Evolutionary conservation across 2,888 invertebrate species (phyloP).

Genomic region (Schizotus pectinicornis): DNA sequence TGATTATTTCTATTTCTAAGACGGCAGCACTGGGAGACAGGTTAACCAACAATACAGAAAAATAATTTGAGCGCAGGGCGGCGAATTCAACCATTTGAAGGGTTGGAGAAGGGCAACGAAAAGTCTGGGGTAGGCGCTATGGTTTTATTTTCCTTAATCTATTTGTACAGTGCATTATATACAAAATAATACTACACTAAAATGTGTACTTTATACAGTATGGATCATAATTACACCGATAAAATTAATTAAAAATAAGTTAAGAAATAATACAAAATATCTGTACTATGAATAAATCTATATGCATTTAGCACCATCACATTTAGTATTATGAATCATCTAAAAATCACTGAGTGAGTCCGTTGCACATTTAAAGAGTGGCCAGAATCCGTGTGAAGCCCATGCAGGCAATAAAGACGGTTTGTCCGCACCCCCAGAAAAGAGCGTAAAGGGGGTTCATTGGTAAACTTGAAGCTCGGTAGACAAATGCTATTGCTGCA

Average conservation of each 20-base stretch:
- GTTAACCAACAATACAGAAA: too few species aligned
- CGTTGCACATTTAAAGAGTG: conserved; percentile 59
- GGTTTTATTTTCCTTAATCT: conserved; percentile 35
- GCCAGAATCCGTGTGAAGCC: conserved; percentile 94
- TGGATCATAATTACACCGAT: conserved; percentile 29
- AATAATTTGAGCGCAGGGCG: too few species aligned
- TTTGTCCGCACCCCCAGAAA: conserved; percentile 95
- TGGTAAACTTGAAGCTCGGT: conserved; percentile 84
- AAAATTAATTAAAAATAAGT: conserved; percentile 34
- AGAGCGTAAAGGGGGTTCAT: conserved; percentile 93
- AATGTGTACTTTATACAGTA: conserved; percentile 38
- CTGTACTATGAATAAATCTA: conserved; percentile 36
- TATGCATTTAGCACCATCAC: conserved; percentile 56
- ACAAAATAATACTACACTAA: conserved; percentile 50
- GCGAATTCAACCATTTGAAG: too few species aligned
- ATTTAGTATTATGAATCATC: conserved; percentile 44
- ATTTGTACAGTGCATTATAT: conserved; percentile 54
- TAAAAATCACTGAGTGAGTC: conserved; percentile 9
- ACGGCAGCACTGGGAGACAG: too few species aligned
- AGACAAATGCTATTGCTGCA: conserved; percentile 93
- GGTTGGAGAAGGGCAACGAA: background rate
- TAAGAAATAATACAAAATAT: conserved; percentile 42
- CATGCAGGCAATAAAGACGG: conserved; percentile 84
- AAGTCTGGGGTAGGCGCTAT: conserved; percentile 9
- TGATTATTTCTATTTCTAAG: too few species aligned